These are phyloP conservation scores for Ornithorhynchus anatinus DNA, from an alignment of 2,113 vertebrate species.

Conservation along the genomic window DNA sequence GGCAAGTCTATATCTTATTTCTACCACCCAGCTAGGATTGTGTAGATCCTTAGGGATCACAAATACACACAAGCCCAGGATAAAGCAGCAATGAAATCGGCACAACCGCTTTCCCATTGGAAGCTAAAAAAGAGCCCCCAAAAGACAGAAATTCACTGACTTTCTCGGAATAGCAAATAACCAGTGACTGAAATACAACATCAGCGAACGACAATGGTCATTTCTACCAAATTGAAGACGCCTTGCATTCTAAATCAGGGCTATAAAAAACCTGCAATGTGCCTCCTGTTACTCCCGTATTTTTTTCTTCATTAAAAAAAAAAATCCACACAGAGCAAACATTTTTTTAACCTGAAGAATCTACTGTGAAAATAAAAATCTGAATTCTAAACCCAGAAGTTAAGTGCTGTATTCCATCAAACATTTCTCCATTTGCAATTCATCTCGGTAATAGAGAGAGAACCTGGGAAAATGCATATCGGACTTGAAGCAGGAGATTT, in stretches of 20 bases:
- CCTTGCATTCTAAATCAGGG: slow-evolving; percentile 59
- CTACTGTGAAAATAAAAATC: slow-evolving; percentile 69
- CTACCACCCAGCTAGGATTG: slow-evolving; percentile 19
- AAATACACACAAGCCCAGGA: slow-evolving; percentile 36
- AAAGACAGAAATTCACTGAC: slow-evolving; percentile 49
- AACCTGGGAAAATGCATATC: slow-evolving; percentile 94
- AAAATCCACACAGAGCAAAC: slow-evolving; percentile 61
- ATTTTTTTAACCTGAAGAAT: slow-evolving; percentile 63
- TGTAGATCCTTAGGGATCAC: slow-evolving; percentile 19
- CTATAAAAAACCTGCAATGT: slow-evolving; percentile 59
- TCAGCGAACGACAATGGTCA: slow-evolving; percentile 55
- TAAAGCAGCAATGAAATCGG: slow-evolving; percentile 15
- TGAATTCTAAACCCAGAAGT: slow-evolving; percentile 91
- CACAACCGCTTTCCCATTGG: slow-evolving; percentile 10
- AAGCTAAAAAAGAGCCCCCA: slow-evolving; percentile 24
- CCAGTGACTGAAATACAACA: slow-evolving; percentile 56
- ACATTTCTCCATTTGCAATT: slow-evolving; percentile 94
- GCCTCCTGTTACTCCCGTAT: slow-evolving; percentile 53
- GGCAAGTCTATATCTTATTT: slow-evolving; percentile 28
- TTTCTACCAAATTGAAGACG: slow-evolving; percentile 53
- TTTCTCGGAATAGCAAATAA: slow-evolving; percentile 56
- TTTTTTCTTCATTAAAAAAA: slow-evolving; percentile 59
- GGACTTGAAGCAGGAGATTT: slow-evolving; percentile 99
- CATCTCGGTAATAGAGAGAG: slow-evolving; percentile 99
- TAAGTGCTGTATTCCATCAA: slow-evolving; percentile 87